Conservation (phyloP, 2,888 invertebrate species). For the Acronicta leporina region DNA sequence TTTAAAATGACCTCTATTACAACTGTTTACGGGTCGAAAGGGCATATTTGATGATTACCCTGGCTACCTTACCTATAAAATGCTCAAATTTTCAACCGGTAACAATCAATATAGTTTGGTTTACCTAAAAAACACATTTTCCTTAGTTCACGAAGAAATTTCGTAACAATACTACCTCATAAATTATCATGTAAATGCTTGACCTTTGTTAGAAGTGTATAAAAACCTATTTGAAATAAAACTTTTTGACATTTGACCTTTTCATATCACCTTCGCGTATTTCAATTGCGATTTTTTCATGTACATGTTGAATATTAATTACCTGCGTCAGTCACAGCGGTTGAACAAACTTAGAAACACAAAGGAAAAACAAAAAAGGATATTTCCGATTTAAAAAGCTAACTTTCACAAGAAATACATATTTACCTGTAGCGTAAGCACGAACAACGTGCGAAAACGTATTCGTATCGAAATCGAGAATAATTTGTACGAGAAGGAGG, state of each 20-base stretch:
- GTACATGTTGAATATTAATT: slow-evolving; percentile 1
- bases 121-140: background rate
- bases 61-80: too few species aligned
- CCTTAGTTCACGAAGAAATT: background rate
- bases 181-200: background rate
- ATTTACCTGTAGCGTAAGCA: too few species aligned
- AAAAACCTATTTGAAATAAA: slow-evolving; percentile 2
- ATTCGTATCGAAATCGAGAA: too few species aligned
- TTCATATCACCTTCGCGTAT: background rate
- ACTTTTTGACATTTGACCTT: background rate
- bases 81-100: too few species aligned
- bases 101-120: too few species aligned
- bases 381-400: background rate
- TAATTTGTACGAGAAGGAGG: too few species aligned
- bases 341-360: background rate
- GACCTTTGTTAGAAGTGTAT: background rate
- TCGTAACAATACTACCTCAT: background rate
- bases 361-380: background rate
- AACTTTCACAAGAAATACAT: too few species aligned
- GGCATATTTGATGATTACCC: too few species aligned
- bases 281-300: background rate
- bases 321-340: background rate
- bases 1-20: too few species aligned
- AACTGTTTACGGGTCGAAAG: too few species aligned
- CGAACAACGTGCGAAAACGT: too few species aligned